A percentile compares a stretch with the other conserved stretches of the same genome.
Evolutionary conservation across 2,888 invertebrate genomes (phyloP).

Genomic region (Yponomeuta sedellus): DNA sequence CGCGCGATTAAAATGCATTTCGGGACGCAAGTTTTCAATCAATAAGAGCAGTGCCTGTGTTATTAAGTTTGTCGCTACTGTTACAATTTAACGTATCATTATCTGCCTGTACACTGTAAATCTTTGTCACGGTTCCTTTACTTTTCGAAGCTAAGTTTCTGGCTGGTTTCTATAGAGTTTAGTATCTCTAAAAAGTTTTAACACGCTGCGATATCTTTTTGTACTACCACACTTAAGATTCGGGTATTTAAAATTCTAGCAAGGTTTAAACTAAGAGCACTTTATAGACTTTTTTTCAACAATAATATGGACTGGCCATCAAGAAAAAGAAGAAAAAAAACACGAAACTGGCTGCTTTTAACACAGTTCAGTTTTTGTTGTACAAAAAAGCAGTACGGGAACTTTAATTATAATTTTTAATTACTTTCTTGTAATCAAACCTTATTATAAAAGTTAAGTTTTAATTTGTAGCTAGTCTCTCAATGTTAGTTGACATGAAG

Average conservation of each 20-base stretch:
- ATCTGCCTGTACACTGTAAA: neutral
- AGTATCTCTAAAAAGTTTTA: neutral
- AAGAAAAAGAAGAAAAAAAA: neutral
- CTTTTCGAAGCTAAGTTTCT: neutral
- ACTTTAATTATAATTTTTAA: conserved; percentile 57
- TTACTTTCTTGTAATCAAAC: conserved; percentile 33
- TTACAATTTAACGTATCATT: conserved; percentile 12
- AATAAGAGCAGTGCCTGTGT: conserved; percentile 10
- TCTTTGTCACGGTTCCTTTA: neutral
- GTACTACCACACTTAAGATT: too few relatives aligned
- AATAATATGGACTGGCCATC: too few relatives aligned
- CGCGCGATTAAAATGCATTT: conserved; percentile 8
- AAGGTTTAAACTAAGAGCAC: too few relatives aligned
- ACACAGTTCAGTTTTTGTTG: conserved; percentile 2
- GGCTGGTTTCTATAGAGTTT: neutral
- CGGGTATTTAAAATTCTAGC: too few relatives aligned
- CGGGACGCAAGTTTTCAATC: conserved; percentile 13
- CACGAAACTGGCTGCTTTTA: neutral
- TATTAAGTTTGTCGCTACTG: conserved; percentile 15
- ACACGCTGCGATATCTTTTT: neutral
- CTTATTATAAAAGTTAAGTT: neutral
- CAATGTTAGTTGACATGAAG: neutral
- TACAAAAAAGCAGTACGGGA: conserved; percentile 35
- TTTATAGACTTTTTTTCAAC: too few relatives aligned
- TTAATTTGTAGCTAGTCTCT: neutral